Conservation (phyloP, 1,140 invertebrate species). For the Vollenhovia emeryi region DNA sequence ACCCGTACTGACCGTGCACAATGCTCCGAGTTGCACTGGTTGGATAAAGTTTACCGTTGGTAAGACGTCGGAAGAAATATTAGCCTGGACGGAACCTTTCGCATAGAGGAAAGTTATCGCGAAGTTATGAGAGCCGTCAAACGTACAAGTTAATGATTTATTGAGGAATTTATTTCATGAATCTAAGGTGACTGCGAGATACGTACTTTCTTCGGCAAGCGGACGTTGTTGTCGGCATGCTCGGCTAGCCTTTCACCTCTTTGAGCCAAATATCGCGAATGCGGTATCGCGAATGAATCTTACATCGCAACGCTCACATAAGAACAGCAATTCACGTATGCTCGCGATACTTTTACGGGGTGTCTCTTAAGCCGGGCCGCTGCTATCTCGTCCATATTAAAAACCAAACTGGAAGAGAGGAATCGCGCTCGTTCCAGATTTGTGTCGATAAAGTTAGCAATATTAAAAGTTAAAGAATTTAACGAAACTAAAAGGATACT, state of each 20-base stretch:
- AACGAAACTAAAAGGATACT: not conserved
- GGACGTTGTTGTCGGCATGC: conserved; percentile 44
- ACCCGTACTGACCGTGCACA: conserved; percentile 26
- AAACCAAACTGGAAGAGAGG: not conserved
- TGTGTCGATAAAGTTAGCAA: not conserved
- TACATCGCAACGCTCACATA: conserved; percentile 4
- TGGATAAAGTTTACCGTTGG: conserved; percentile 48
- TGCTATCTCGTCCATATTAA: not conserved
- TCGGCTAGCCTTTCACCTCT: conserved; percentile 44
- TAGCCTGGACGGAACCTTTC: conserved; percentile 47
- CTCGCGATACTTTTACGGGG: not conserved
- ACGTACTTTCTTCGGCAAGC: conserved; percentile 43
- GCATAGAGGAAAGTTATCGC: conserved; percentile 46
- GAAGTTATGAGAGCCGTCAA: conserved; percentile 52
- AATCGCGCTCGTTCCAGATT: not conserved
- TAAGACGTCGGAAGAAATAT: conserved; percentile 57
- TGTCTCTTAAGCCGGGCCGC: not conserved
- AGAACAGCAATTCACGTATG: not conserved
- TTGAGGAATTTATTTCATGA: conserved; percentile 57
- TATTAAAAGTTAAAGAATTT: not conserved
- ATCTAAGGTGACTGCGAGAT: conserved; percentile 55
- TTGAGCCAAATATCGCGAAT: conserved; percentile 44
- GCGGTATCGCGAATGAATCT: conserved; percentile 36
- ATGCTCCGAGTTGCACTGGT: conserved; percentile 41
- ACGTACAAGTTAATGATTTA: conserved; percentile 58